Percentiles rank a stretch among this genome's conserved stretches.
phyloP scores from a whole-genome alignment of 2,113 vertebrate genomes.

The Ancistrus triradiatus region DNA sequence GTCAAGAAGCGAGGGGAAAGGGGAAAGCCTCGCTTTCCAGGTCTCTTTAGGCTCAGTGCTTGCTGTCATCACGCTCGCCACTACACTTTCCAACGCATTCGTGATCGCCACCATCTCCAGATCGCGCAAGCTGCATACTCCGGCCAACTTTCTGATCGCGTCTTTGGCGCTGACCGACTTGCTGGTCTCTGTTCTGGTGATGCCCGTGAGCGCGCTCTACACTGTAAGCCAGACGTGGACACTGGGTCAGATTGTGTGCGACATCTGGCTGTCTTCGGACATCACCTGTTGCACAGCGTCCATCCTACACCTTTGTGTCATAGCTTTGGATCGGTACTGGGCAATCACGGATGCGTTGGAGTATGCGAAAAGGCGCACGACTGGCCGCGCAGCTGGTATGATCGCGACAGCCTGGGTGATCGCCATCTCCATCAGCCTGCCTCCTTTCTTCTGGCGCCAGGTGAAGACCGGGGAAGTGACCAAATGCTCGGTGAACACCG shows the following conservation, averaged over 20 bases:
- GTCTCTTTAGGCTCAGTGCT: slow-evolving; percentile 75
- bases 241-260: slow-evolving; percentile 90
- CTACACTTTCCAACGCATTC: slow-evolving; percentile 90
- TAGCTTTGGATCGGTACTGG: slow-evolving; percentile 96
- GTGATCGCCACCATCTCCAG: slow-evolving; percentile 92
- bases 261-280: slow-evolving; percentile 95
- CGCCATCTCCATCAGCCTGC: slow-evolving; percentile 93
- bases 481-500: slow-evolving; percentile 86
- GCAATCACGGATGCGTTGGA: slow-evolving; percentile 96
- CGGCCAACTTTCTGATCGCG: slow-evolving; percentile 96
- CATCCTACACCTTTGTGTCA: slow-evolving; percentile 95
- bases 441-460: slow-evolving; percentile 94
- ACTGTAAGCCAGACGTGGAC: slow-evolving; percentile 92
- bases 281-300: slow-evolving; percentile 98
- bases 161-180: slow-evolving; percentile 94
- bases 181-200: slow-evolving; percentile 92
- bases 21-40: slow-evolving; percentile 61
- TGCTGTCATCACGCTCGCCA: slow-evolving; percentile 85
- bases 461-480: slow-evolving; percentile 83
- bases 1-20: slow-evolving; percentile 18
- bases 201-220: slow-evolving; percentile 92
- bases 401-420: slow-evolving; percentile 91
- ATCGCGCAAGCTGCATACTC: slow-evolving; percentile 92
- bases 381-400: slow-evolving; percentile 85
- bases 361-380: slow-evolving; percentile 91